These are phyloP conservation scores for Bothrops jararaca DNA, from an alignment of 2,113 vertebrate genomes.

Conservation along the genomic window DNA sequence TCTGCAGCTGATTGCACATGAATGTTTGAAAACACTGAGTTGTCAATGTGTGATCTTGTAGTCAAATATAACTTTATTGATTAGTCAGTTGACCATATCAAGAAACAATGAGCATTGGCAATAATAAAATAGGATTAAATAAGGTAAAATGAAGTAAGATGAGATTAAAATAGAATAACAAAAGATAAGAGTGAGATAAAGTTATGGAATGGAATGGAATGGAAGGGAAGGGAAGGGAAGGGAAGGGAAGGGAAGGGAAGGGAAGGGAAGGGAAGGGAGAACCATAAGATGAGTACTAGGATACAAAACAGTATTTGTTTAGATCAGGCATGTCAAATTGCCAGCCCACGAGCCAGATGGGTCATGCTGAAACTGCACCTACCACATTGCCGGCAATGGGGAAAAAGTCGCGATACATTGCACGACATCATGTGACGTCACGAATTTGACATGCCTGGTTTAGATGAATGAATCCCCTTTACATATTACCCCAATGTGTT, in stretches of 20 bases:
- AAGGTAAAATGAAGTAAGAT: background rate
- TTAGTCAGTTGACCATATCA: background rate
- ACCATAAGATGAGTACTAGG: background rate
- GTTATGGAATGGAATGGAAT: too few relatives aligned
- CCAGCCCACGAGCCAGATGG: too few relatives aligned
- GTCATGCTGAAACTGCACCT: too few relatives aligned
- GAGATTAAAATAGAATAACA: background rate
- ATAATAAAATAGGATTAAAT: background rate
- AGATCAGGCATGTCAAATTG: background rate
- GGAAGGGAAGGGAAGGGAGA: background rate
- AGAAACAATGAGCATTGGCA: background rate
- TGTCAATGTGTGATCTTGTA: background rate
- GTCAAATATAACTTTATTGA: background rate
- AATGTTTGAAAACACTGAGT: background rate
- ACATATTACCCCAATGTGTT: background rate
- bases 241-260: too few relatives aligned
- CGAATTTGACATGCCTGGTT: too few relatives aligned
- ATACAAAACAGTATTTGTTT: background rate
- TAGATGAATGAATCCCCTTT: too few relatives aligned
- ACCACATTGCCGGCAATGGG: too few relatives aligned
- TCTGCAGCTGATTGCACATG: background rate
- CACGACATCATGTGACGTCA: too few relatives aligned
- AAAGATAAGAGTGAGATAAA: background rate
- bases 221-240: too few relatives aligned
- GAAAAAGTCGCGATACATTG: too few relatives aligned